A percentile compares a stretch with the other conserved stretches of the same genome.
Conservation (phyloP, 1,140 invertebrate species). For the Apis cerana region DNA sequence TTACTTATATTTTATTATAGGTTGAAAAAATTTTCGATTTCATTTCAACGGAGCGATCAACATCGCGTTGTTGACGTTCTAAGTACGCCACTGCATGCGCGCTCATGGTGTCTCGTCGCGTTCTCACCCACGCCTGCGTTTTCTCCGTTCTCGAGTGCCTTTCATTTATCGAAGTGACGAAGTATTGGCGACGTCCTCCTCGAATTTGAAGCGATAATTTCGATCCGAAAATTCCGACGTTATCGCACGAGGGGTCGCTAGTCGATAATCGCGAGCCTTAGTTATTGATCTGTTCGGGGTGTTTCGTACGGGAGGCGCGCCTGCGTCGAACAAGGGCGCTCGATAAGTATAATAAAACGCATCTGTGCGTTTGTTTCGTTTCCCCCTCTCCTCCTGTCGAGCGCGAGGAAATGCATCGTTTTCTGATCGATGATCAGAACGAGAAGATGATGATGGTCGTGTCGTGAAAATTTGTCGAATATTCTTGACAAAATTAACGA, state of each 20-base stretch:
- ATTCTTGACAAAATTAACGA: no score
- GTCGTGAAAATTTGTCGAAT: no score
- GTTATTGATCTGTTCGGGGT: constrained; percentile 60
- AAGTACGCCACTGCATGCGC: constrained; percentile 48
- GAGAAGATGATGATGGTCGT: no score
- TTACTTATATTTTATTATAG: no score
- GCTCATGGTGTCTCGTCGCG: constrained; percentile 33
- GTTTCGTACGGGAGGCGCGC: constrained; percentile 31
- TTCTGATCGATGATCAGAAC: not conserved
- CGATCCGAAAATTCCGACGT: not conserved
- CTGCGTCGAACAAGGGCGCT: constrained; percentile 56
- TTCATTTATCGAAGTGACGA: constrained; percentile 33
- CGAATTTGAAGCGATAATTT: not conserved
- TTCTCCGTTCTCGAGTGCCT: constrained; percentile 32
- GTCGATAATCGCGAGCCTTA: constrained; percentile 32
- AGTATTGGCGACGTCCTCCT: constrained; percentile 6
- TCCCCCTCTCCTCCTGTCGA: no score
- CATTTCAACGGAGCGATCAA: no score
- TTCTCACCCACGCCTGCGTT: constrained; percentile 46
- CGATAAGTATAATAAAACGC: constrained; percentile 54
- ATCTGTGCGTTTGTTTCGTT: constrained; percentile 25
- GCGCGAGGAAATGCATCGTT: not conserved
- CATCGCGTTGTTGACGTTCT: not conserved
- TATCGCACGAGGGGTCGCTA: not conserved
- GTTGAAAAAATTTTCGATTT: not conserved